Evolutionary conservation across 2,888 invertebrate species (phyloP).

Genomic region (Hirtodrosophila confusa): DNA sequence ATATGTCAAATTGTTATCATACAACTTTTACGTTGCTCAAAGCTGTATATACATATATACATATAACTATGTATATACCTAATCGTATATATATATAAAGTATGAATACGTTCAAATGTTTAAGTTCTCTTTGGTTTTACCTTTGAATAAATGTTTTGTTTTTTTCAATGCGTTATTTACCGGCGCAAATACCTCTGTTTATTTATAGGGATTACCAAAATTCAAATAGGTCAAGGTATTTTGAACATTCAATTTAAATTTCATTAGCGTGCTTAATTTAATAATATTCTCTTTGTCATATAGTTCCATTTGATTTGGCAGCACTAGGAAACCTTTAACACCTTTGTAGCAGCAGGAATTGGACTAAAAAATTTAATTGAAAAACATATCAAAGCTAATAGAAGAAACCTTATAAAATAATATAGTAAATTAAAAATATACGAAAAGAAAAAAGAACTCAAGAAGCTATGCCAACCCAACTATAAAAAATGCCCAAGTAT

Average conservation of each 20-base stretch:
- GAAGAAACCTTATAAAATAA: slow-evolving; percentile 31
- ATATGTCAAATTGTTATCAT: slow-evolving; percentile 45
- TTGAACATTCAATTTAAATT: neutral
- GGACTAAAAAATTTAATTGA: slow-evolving; percentile 64
- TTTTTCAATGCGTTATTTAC: slow-evolving; percentile 3
- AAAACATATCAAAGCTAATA: slow-evolving; percentile 72
- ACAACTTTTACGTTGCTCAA: slow-evolving; percentile 41
- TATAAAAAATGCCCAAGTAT: slow-evolving; percentile 60
- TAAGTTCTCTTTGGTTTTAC: slow-evolving; percentile 1
- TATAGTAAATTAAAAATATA: slow-evolving; percentile 30
- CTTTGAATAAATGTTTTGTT: slow-evolving; percentile 21
- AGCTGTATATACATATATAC: slow-evolving; percentile 1
- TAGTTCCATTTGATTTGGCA: slow-evolving; percentile 14
- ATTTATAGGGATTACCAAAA: no score
- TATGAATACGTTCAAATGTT: slow-evolving; percentile 1
- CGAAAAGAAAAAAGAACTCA: slow-evolving; percentile 24
- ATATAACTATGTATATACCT: neutral
- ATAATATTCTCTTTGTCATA: neutral
- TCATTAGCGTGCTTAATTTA: neutral
- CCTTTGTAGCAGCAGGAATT: slow-evolving; percentile 67
- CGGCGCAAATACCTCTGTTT: neutral
- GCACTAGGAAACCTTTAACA: slow-evolving; percentile 22
- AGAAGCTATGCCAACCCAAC: slow-evolving; percentile 63
- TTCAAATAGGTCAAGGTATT: no score
- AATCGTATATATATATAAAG: neutral